Conservation (phyloP, 2,113 vertebrate genomes). For the Archocentrus centrarchus region DNA sequence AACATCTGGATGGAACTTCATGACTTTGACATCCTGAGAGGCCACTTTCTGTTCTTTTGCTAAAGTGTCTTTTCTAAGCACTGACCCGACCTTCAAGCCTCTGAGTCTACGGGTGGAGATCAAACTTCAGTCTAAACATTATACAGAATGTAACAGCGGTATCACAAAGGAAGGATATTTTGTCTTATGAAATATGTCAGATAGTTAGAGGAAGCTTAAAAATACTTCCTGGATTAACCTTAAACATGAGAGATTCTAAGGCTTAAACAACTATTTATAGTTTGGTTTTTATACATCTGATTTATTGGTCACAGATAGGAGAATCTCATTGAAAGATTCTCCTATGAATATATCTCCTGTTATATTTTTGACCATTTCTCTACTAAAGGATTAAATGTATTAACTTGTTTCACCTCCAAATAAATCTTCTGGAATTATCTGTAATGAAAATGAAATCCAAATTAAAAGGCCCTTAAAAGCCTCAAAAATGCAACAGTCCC, state of each 20-base stretch:
- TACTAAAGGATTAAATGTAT: accelerated
- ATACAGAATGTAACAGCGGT: accelerated
- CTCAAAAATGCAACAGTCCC: background rate
- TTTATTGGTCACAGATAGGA: background rate
- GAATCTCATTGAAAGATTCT: accelerated
- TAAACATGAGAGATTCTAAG: too few species aligned
- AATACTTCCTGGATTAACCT: too few species aligned
- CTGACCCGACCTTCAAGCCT: background rate
- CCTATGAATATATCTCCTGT: accelerated
- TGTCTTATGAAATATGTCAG: background rate
- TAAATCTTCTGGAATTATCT: background rate
- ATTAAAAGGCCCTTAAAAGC: background rate
- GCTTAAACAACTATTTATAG: too few species aligned
- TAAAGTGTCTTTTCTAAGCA: accelerated
- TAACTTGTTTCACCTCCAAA: background rate
- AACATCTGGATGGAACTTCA: too few species aligned
- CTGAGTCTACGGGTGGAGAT: background rate
- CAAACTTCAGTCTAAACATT: background rate
- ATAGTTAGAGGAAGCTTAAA: too few species aligned
- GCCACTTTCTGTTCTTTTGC: background rate
- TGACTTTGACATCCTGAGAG: background rate
- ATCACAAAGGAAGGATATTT: background rate
- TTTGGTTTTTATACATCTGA: too few species aligned
- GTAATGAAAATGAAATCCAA: background rate
- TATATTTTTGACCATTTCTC: background rate